Percentiles rank a stretch among this genome's conserved stretches.
Conservation (phyloP, 2,797 vertebrate genomes). For the Poecile montanus region DNA sequence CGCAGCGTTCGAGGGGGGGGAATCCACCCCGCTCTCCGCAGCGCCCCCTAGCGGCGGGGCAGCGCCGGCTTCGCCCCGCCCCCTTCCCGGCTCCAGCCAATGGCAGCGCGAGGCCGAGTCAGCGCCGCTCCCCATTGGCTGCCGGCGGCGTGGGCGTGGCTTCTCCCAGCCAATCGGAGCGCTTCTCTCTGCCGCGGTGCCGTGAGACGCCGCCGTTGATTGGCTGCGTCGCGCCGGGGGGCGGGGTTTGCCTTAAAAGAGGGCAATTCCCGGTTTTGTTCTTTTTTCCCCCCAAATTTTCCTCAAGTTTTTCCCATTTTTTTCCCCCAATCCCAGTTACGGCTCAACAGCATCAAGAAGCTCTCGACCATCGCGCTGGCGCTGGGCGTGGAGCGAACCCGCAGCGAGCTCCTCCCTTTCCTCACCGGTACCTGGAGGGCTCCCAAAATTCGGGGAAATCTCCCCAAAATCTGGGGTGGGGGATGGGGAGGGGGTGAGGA, state of each 20-base stretch:
- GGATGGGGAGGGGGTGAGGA: too few species aligned
- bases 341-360: not conserved
- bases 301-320: accelerated
- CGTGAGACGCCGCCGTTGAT: not conserved
- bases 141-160: not conserved
- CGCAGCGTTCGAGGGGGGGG: accelerated
- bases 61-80: accelerated
- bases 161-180: accelerated
- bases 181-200: not conserved
- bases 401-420: not conserved
- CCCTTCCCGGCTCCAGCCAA: not conserved
- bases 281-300: not conserved
- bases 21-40: accelerated
- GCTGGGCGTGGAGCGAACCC: not conserved
- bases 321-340: not conserved
- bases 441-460: too few species aligned
- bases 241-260: not conserved
- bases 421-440: not conserved
- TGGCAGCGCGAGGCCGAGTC: not conserved
- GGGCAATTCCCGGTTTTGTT: not conserved
- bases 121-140: not conserved
- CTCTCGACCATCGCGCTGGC: not conserved
- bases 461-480: too few species aligned
- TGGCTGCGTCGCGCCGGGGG: accelerated
- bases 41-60: not conserved